Base-by-base conservation (phyloP, 1,140 invertebrate species). In the Drosophila lowei region DNA sequence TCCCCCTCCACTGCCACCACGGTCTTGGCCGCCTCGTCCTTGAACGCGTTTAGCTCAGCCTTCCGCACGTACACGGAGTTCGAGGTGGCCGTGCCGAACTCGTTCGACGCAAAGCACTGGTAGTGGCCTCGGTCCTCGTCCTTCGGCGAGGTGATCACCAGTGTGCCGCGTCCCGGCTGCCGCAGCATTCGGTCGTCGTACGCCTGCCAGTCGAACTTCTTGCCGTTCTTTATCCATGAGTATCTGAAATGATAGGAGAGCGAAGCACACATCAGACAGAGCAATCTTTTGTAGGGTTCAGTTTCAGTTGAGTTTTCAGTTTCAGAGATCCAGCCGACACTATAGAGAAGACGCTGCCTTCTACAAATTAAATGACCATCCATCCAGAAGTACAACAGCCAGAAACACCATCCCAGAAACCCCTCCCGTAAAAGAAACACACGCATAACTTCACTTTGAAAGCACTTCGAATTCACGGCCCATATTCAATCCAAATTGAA, bases 41-140 rank as follows among this genome's bases (percentile, higher is more conserved):
- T 97, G 92, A 98, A 98, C 0, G 96, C 96, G 91, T 98, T 98
- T 59, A 98, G 92, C 91, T 98, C 97, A 4, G 98, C 97, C 92
- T 98, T 98, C n/a, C 97, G 93, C 11, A 99, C 96, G 85, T 97
- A 98, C 8, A 99, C 97, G 0, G 97, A 97, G 91, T 99, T 98
- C 0, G 97, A 98, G 0, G 97, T 97, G 11, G 98, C 97, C 3
- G 94, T 96, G 47, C 99, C 99, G 93, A 97, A 97, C 79, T 97
- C 95, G 90, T 99, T 99, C 78, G 95, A 94, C 0, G 98, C 98
- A 91, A 98, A 98, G 92, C 99, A 99, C 90, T 99, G 98, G 92
- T 99, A 99, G 77, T 99, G 96, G 30, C 98, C 97, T 28, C 98
- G 93, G 92, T 99, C 98, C 89, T 98, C 98, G 79, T 98, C 96